phyloP scores from a whole-genome alignment of 1,140 invertebrate species.

The Oryzaephilus surinamensis region DNA sequence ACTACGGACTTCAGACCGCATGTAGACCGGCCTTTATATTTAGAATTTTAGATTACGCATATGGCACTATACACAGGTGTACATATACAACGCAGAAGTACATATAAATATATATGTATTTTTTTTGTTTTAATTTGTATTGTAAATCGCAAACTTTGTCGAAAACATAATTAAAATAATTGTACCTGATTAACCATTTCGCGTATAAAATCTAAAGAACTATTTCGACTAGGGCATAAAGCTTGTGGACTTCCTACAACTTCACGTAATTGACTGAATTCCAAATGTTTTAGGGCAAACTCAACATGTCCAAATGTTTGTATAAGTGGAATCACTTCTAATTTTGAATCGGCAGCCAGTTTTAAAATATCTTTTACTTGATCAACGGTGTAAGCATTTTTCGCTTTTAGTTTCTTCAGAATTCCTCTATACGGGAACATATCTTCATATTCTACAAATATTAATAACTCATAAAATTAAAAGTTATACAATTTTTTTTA shows the following conservation, averaged over 20 bases:
- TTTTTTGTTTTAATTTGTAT: too few species aligned
- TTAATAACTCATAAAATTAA: slow-evolving; percentile 52
- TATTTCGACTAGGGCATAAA: slow-evolving; percentile 68
- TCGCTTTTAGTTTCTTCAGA: slow-evolving; percentile 54
- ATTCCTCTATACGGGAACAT: slow-evolving; percentile 85
- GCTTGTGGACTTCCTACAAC: slow-evolving; percentile 65
- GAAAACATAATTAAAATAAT: too few species aligned
- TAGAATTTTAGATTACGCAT: too few species aligned
- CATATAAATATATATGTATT: too few species aligned
- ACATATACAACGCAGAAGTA: too few species aligned
- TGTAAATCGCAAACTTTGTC: too few species aligned
- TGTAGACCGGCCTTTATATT: too few species aligned
- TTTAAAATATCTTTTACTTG: slow-evolving; percentile 57
- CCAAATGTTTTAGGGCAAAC: slow-evolving; percentile 73
- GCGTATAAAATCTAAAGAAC: slow-evolving; percentile 58
- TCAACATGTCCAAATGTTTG: slow-evolving; percentile 96
- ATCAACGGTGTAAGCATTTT: slow-evolving; percentile 62
- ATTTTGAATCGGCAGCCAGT: slow-evolving; percentile 50
- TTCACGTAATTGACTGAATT: slow-evolving; percentile 70
- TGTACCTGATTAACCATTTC: slow-evolving; percentile 81
- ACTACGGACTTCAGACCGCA: too few species aligned
- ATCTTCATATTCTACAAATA: slow-evolving; percentile 85
- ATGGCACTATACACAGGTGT: too few species aligned
- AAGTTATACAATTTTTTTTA: not conserved
- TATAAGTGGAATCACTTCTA: slow-evolving; percentile 83